phyloP scores from a whole-genome alignment of 2,113 vertebrate species.

The Cardinalis cardinalis region DNA sequence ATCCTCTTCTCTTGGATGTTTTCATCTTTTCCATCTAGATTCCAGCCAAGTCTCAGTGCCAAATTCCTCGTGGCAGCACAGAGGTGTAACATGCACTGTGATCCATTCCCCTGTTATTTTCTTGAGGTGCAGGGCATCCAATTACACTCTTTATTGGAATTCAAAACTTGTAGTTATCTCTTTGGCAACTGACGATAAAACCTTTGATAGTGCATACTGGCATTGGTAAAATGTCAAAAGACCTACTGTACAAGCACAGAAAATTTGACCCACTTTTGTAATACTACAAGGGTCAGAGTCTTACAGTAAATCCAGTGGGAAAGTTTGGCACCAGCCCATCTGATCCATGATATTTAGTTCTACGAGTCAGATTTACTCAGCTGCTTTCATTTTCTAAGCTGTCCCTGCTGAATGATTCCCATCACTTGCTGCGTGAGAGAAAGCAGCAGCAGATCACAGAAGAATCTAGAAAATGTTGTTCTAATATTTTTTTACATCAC shows the following conservation, averaged over 20 bases:
- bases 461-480: constrained; percentile 57
- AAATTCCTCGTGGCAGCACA: neutral
- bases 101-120: neutral
- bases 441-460: constrained; percentile 46
- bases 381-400: constrained; percentile 45
- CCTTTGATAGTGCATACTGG: constrained; percentile 32
- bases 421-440: constrained; percentile 18
- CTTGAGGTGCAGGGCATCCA: constrained; percentile 6
- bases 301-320: constrained; percentile 61
- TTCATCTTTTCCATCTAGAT: neutral
- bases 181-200: constrained; percentile 59
- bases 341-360: constrained; percentile 65
- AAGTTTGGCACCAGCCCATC: constrained; percentile 57
- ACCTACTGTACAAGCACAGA: constrained; percentile 44
- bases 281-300: constrained; percentile 54
- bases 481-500: constrained; percentile 57
- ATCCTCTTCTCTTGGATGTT: neutral
- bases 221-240: constrained; percentile 61
- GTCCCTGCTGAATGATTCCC: constrained; percentile 47
- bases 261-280: constrained; percentile 66
- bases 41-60: neutral
- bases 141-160: constrained; percentile 50
- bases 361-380: constrained; percentile 52
- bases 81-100: neutral
- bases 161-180: constrained; percentile 56